Conservation (phyloP, 2,888 invertebrate species). For the Pilophorus perplexus region DNA sequence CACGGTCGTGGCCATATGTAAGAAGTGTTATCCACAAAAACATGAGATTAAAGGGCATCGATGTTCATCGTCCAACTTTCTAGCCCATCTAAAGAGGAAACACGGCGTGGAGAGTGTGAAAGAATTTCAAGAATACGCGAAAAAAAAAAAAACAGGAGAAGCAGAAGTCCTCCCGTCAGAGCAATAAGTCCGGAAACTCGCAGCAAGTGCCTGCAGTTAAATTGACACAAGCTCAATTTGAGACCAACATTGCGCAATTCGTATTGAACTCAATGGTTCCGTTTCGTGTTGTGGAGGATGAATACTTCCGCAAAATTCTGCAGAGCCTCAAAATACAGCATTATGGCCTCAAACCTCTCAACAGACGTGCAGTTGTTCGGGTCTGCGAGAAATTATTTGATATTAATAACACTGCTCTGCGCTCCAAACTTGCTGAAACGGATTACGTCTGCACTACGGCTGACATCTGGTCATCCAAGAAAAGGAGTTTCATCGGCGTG, state of each 20-base stretch:
- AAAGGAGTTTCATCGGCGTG: too few species aligned
- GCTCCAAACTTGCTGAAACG: not conserved
- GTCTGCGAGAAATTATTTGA: not conserved
- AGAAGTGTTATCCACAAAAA: slow-evolving; percentile 1
- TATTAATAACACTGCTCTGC: not conserved
- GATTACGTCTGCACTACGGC: too few species aligned
- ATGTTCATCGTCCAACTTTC: too few species aligned
- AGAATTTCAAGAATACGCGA: slow-evolving; percentile 3
- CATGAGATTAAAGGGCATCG: not conserved
- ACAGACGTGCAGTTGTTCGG: slow-evolving; percentile 6
- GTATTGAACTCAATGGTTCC: not conserved
- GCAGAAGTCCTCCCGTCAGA: not conserved
- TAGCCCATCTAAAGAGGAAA: slow-evolving; percentile 3
- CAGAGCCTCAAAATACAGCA: not conserved
- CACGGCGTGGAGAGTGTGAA: not conserved
- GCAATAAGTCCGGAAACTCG: too few species aligned
- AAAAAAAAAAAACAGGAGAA: not conserved
- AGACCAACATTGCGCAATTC: not conserved
- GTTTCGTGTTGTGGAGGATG: slow-evolving; percentile 3
- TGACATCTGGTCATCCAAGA: too few species aligned
- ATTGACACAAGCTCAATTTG: slow-evolving; percentile 1
- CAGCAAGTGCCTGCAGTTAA: too few species aligned
- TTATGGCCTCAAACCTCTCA: not conserved
- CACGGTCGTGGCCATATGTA: slow-evolving; percentile 1
- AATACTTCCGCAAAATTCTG: not conserved